A percentile compares a stretch with the other conserved stretches of the same genome.
Conservation (phyloP, 1,140 invertebrate species). For the Formica selysi region DNA sequence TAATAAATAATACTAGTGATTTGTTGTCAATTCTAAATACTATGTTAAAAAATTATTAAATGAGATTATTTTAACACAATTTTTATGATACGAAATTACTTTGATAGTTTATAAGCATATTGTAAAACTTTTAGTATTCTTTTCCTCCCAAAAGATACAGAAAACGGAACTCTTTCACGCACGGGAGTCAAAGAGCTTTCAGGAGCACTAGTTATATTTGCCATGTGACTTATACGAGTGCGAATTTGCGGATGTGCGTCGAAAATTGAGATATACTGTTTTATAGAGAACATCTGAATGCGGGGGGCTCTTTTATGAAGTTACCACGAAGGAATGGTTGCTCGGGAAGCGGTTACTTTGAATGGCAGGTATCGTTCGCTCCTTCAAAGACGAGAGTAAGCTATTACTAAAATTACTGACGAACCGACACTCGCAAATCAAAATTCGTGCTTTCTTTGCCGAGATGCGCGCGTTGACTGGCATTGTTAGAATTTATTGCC, state of each 20-base stretch:
- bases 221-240: slow-evolving; percentile 44
- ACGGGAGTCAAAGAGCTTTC: slow-evolving; percentile 36
- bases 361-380: slow-evolving; percentile 69
- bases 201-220: slow-evolving; percentile 68
- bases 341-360: slow-evolving; percentile 79
- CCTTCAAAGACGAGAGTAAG: slow-evolving; percentile 80
- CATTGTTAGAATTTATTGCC: slow-evolving; percentile 77
- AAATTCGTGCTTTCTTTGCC: slow-evolving; percentile 82
- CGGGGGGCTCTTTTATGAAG: slow-evolving; percentile 82
- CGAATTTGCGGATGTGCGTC: slow-evolving; percentile 29
- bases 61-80: neutral
- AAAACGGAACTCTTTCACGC: neutral
- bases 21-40: neutral
- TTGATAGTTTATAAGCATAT: neutral
- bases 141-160: neutral
- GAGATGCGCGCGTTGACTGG: slow-evolving; percentile 61
- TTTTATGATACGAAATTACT: neutral
- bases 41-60: neutral
- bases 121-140: slow-evolving; percentile 26
- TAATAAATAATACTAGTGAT: neutral
- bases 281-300: slow-evolving; percentile 84
- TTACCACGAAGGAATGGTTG: slow-evolving; percentile 79
- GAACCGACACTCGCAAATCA: slow-evolving; percentile 86
- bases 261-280: slow-evolving; percentile 83
- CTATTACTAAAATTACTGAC: slow-evolving; percentile 86